Evolutionary conservation across 1,140 invertebrate species (phyloP), one percentile per base, ranked within the genome.

Genomic region (Bemisia tabaci): DNA sequence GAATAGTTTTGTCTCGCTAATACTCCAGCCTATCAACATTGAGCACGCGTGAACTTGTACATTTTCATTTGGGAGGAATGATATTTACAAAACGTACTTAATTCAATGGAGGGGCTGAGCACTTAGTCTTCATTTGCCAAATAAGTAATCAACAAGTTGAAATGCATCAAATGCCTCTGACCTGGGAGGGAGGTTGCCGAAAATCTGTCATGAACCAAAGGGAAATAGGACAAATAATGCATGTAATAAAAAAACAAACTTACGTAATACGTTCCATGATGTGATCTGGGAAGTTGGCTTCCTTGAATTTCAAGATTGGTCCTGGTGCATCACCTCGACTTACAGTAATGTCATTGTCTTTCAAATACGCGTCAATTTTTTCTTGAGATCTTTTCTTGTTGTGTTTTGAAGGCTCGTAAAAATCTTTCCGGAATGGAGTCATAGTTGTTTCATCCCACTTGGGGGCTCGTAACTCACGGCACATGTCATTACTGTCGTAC

Each of bases 341-440:
- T 0, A 94, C 78, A n/a, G 91, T 92, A 61, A 95, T 91, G 73
- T 92, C 84, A 72, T 93, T 86, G 58, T 84, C 78, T 64, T 82
- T 79, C 69, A 89, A 82, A 75, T 84, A 95, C 22, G 82, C 77
- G 68, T 91, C 85, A 21, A 95, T 85, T 74, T 96, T 92, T 71
- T 83, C 82, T 59, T 67, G 65, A 22, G 68, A 26, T 69, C 89
- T 74, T 59, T 65, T 63, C 33, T 64, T 62, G 26, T 68, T 65
- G 26, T 26, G 82, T 2, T 86, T 82, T 74, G 91, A 87, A 62
- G 93, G 90, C 67, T 85, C 82, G 76, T 97, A 97, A 74, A 98
- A 92, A 78, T 96, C 89, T 79, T 97, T 97, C 67, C 88, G 82
- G 75, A 97, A 95, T 48, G 88, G 86, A 69, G 86, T 84, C 24